Base-by-base conservation (phyloP, 2,888 invertebrate species). In the Teinopalpus imperialis region DNA sequence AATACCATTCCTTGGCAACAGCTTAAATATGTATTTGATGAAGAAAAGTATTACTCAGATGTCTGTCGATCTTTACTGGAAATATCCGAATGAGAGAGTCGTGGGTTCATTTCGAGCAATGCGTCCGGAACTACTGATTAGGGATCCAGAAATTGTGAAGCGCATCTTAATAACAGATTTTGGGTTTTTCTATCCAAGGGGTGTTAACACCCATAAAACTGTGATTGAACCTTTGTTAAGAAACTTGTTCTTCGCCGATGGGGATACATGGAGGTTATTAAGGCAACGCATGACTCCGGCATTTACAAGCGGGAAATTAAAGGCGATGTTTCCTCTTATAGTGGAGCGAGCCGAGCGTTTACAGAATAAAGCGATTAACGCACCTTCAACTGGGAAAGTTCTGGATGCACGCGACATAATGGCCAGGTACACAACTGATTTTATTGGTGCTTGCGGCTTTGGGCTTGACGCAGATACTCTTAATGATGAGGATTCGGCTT, bases 261-360 rank as follows among this genome's bases (percentile, higher is more conserved):
- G 81, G 0, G 83, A 83, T 31, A 26, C 39, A 1, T 83, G 85
- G 83, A 80, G 69, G 46, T 52, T 81, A 7, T 39, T 78, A 6
- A 63, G 83, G 1, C 74, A 81, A 41, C 68, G 74, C 3, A 37
- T 82, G 7, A 81, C 83, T 6, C 64, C 80, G 0, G 70, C 81
- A 0, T 83, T 83, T 43, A 81, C 81, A 1, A 74, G 70, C 0
- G 72, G 74, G 1, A 81, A 81, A 43, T 49, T 83, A 18, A 77
- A 71, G 42, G 68, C 57, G 2, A 83, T 83, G 82, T 81, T 80
- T 31, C 83, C 82, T 1, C 54, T 83, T 9, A 64, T 83, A 1
- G 61, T 76, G 13, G 60, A 73, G 6, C 73, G 81, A 36, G 71
- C 83, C 0, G 70, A 74, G 36, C 79, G 74, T 45, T 50, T 81